A percentile compares a stretch with the other conserved stretches of the same genome.
These are phyloP conservation scores for Vimba vimba DNA, from an alignment of 2,113 vertebrate species.

Conservation along the genomic window DNA sequence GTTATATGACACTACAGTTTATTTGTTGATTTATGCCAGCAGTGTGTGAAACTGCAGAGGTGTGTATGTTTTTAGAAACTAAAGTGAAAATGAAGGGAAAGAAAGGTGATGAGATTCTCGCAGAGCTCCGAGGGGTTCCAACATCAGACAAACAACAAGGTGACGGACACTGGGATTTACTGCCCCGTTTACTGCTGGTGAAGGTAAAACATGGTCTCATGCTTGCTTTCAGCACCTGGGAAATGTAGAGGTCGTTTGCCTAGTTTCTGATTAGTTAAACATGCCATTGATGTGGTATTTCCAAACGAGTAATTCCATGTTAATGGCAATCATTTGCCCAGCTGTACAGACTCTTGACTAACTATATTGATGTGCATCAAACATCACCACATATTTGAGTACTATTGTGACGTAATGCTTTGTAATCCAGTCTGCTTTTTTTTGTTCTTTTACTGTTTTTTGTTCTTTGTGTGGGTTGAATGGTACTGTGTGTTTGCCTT, in stretches of 20 bases:
- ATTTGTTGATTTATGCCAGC: slow-evolving; percentile 22
- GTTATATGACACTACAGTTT: background rate
- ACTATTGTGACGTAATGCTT: slow-evolving; percentile 60
- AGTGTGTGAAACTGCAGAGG: slow-evolving; percentile 37
- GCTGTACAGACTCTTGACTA: slow-evolving; percentile 49
- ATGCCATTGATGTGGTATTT: slow-evolving; percentile 19
- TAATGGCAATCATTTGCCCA: slow-evolving; percentile 49
- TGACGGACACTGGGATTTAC: slow-evolving; percentile 73
- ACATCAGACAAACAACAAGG: slow-evolving; percentile 72
- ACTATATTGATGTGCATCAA: slow-evolving; percentile 51
- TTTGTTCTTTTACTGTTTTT: slow-evolving; percentile 51
- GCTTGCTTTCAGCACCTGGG: slow-evolving; percentile 28
- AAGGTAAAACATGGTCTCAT: slow-evolving; percentile 38
- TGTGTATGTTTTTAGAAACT: slow-evolving; percentile 66
- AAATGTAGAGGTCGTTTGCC: background rate
- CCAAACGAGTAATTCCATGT: background rate
- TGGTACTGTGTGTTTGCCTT: slow-evolving; percentile 66
- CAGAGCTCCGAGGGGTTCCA: slow-evolving; percentile 67
- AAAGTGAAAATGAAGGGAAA: slow-evolving; percentile 64
- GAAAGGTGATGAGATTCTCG: slow-evolving; percentile 74
- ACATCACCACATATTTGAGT: slow-evolving; percentile 56
- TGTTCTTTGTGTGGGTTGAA: slow-evolving; percentile 58
- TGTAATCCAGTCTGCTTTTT: slow-evolving; percentile 43
- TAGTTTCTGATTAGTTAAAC: slow-evolving; percentile 4
- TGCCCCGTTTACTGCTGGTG: slow-evolving; percentile 56